Percentiles rank a stretch among this genome's conserved stretches.
These are phyloP conservation scores for Ellobius talpinus DNA, from an alignment of 2,113 vertebrate species.

Conservation along the genomic window DNA sequence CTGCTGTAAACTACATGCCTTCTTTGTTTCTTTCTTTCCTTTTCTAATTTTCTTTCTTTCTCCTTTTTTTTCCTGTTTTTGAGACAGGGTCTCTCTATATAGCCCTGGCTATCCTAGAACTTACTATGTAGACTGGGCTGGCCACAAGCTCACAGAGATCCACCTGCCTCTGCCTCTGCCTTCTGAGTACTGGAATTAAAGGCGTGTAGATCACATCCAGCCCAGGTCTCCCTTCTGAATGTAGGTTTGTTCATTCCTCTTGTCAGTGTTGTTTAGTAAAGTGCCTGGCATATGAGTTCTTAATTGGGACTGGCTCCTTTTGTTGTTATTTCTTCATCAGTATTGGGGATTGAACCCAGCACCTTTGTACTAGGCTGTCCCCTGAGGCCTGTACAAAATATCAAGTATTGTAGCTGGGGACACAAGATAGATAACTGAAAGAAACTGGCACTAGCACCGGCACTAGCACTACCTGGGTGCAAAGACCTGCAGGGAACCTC, in stretches of 20 bases:
- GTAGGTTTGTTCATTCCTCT: not conserved
- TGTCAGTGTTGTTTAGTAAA: not conserved
- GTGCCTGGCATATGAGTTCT: not conserved
- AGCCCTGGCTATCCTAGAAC: not conserved
- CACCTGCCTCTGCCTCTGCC: not conserved
- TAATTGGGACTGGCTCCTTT: not conserved
- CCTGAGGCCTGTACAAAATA: not conserved
- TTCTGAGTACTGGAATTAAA: not conserved
- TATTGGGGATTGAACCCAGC: not conserved
- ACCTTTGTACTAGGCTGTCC: not conserved
- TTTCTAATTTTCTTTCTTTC: not conserved
- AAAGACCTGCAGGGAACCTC: not conserved
- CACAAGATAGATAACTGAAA: not conserved
- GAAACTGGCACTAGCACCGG: not conserved
- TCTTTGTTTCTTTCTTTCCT: not conserved
- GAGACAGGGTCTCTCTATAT: not conserved
- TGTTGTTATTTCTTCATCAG: not conserved
- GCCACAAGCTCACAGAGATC: not conserved
- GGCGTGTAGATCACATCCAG: no score
- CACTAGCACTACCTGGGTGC: not conserved
- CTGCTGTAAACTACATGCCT: not conserved
- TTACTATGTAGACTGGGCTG: not conserved
- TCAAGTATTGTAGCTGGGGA: not conserved
- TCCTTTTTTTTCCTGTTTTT: no score
- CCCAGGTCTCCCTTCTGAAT: not conserved